Evolutionary conservation across 92 coral and sea anemone genomes (phyloP).

Genomic region (Scolanthus callimorphus): DNA sequence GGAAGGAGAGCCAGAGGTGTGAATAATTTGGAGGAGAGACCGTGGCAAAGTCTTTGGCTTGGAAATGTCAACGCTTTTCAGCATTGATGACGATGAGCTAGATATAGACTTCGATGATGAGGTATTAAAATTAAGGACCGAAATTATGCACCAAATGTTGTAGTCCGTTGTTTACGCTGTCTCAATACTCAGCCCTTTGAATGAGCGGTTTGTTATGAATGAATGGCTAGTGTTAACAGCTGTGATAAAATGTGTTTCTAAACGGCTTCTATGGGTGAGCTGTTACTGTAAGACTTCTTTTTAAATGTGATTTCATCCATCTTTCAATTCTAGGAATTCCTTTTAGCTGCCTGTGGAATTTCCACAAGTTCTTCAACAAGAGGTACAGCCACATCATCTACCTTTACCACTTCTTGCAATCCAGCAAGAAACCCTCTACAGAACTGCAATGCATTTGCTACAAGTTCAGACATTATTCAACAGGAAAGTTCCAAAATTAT

Average conservation of each 20-base stretch:
- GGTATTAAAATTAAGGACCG: constrained; percentile 16
- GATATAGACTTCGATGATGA: constrained; percentile 90
- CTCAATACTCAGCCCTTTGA: background rate
- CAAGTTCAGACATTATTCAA: background rate
- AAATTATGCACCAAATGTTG: background rate
- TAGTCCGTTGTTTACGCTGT: background rate
- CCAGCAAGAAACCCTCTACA: background rate
- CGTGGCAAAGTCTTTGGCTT: too few relatives aligned
- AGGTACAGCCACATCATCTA: background rate
- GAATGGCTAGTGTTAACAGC: background rate
- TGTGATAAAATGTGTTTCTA: background rate
- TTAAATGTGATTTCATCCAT: too few relatives aligned
- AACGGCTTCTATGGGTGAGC: too few relatives aligned
- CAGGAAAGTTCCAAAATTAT: too few relatives aligned
- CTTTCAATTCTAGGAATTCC: constrained; percentile 43
- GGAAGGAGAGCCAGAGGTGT: too few relatives aligned
- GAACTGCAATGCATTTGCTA: too few relatives aligned
- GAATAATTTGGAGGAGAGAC: too few relatives aligned
- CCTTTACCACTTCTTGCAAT: background rate
- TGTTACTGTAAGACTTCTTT: too few relatives aligned
- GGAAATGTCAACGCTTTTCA: constrained; percentile 68
- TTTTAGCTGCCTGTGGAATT: constrained; percentile 57
- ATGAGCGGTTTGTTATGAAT: background rate
- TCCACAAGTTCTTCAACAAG: constrained; percentile 8
- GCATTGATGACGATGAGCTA: constrained; percentile 85